Base-by-base conservation (phyloP, 2,888 invertebrate genomes). In the Pyrgus malvae region DNA sequence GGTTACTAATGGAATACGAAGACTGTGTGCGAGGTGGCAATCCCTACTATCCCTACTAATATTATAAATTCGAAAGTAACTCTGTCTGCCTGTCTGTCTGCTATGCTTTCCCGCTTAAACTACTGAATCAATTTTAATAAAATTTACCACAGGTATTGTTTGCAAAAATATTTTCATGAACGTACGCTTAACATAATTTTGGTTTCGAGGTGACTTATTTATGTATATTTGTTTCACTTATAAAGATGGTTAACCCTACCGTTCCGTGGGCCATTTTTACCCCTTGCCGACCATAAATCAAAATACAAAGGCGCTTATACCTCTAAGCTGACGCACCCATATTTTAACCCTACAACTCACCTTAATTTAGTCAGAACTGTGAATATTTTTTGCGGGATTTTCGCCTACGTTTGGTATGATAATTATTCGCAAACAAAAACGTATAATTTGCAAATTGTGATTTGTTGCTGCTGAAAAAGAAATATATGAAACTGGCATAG, bases 331-430 rank as follows among this genome's bases (percentile, higher is more conserved):
- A 54, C 54, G 11, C 41, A 12, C 54, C 54, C 54, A 41, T 54
- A 48, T 40, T 54, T 54, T 54, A 54, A 48, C 54, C 41, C 23
- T 17, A 40, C 33, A 48, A 48, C 48, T 40, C 41, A 48, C 46
- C 46, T 54, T 54, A 46, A 54, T 54, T 54, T 54, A 54, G 46
- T 54, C 54, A 35, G 33, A 8, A 2, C 25, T n/a, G 40, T 33
- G 44, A 45, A 48, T 40, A 54, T 40, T 46, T 49, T 54, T 54
- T 48, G 16, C 54, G 46, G n/a, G 31, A 31, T 17, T 21, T 40
- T 46, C 5, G 12, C 40, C 46, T 31, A 17, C 11, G 25, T 41
- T n/a, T n/a, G n/a, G n/a, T 33, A 29, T 38, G 23, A 54, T 46
- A 31, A 41, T 46, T 31, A 54, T 46, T 40, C 40, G 38, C 11